These are phyloP conservation scores for Misgurnus mizolepis DNA, from an alignment of 2,113 vertebrate genomes.

Conservation along the genomic window DNA sequence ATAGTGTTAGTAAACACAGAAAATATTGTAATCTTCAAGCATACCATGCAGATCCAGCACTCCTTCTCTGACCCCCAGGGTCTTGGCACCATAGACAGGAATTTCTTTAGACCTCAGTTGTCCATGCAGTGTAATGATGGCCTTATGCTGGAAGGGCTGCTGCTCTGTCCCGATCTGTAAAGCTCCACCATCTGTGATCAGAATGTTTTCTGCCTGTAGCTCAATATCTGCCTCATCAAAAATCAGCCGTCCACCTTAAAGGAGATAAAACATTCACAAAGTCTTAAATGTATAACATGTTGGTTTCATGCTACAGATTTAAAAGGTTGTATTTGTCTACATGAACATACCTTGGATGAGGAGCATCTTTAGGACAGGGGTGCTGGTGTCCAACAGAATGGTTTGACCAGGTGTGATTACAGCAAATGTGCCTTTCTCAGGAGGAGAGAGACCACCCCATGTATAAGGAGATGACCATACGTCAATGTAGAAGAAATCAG, in stretches of 20 bases:
- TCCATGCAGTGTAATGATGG: conserved; percentile 84
- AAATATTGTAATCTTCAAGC: neutral
- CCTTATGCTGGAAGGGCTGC: conserved; percentile 82
- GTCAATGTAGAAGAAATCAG: conserved; percentile 82
- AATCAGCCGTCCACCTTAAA: conserved; percentile 79
- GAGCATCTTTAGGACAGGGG: conserved; percentile 86
- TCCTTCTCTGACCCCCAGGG: conserved; percentile 81
- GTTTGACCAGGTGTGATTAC: conserved; percentile 82
- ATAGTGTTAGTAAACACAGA: too few relatives aligned
- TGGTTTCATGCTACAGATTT: too few relatives aligned
- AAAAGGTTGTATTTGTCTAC: neutral
- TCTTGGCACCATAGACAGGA: conserved; percentile 86
- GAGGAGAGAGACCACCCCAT: conserved; percentile 81
- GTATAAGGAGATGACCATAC: conserved; percentile 86
- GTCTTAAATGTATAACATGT: neutral
- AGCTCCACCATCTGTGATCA: conserved; percentile 82
- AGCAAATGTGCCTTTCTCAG: conserved; percentile 77
- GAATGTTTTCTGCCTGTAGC: conserved; percentile 86
- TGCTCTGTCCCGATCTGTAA: conserved; percentile 83
- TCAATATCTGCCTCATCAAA: conserved; percentile 87
- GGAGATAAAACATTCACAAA: neutral
- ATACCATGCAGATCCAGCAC: conserved; percentile 83
- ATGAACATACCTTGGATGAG: conserved; percentile 81
- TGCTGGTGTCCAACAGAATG: conserved; percentile 82
- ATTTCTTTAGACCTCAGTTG: conserved; percentile 79